Percentiles rank a stretch among this genome's conserved stretches.
Conservation (phyloP, 1,140 invertebrate species). For the Ceratina japonica region DNA sequence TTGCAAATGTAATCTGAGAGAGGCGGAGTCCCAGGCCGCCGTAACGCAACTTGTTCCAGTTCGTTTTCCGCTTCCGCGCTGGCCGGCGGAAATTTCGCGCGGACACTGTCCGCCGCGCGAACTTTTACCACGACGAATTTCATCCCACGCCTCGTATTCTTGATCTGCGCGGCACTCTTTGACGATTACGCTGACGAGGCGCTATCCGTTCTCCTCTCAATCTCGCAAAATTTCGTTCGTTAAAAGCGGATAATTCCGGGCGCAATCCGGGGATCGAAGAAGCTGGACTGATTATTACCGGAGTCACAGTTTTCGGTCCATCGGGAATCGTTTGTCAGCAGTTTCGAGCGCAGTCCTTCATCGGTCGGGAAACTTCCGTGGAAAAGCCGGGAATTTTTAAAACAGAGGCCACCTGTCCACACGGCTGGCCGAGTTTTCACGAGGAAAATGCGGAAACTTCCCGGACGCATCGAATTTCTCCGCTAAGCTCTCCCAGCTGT, state of each 20-base stretch:
- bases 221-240: neutral
- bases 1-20: slow-evolving; percentile 56
- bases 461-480: neutral
- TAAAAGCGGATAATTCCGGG: neutral
- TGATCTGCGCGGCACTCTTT: neutral
- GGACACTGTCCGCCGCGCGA: neutral
- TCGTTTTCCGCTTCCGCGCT: slow-evolving; percentile 14
- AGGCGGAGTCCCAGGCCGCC: neutral
- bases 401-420: no score
- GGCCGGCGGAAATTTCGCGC: neutral
- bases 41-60: slow-evolving; percentile 21
- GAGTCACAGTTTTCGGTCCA: neutral
- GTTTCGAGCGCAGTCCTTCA: neutral
- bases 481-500: neutral
- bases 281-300: neutral
- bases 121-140: neutral
- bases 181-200: neutral
- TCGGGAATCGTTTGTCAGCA: slow-evolving; percentile 18
- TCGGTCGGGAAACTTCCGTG: neutral
- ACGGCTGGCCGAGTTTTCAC: neutral
- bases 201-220: neutral
- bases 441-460: slow-evolving; percentile 3
- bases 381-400: neutral
- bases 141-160: no score
- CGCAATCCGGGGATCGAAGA: neutral